A percentile compares a stretch with the other conserved stretches of the same genome.
Conservation (phyloP, 2,888 invertebrate species). For the Hypselothyrea guttata region DNA sequence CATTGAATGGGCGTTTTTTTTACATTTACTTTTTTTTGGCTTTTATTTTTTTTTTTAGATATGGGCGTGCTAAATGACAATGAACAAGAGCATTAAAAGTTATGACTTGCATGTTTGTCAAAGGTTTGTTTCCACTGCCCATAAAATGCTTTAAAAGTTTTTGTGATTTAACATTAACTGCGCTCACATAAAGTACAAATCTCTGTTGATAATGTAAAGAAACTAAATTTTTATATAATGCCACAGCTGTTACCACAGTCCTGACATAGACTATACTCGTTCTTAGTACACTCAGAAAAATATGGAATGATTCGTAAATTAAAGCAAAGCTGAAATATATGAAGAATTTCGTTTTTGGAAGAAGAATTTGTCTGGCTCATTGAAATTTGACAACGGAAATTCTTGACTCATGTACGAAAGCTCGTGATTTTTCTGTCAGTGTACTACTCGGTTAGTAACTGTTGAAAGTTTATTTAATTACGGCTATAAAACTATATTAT, state of each 20-base stretch:
- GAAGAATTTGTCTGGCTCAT: too few species aligned
- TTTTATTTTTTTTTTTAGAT: neutral
- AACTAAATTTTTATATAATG: neutral
- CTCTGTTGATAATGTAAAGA: slow-evolving; percentile 37
- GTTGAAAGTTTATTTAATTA: too few species aligned
- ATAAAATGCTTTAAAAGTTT: slow-evolving; percentile 49
- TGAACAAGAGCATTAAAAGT: slow-evolving; percentile 61
- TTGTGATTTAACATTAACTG: slow-evolving; percentile 50
- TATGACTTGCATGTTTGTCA: slow-evolving; percentile 69
- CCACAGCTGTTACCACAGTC: neutral
- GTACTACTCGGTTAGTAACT: too few species aligned
- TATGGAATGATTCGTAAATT: too few species aligned
- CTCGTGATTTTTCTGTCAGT: too few species aligned
- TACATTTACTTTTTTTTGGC: neutral
- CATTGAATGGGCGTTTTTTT: slow-evolving; percentile 12
- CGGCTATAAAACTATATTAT: too few species aligned
- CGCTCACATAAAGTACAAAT: slow-evolving; percentile 44
- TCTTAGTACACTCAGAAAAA: too few species aligned
- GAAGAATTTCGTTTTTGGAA: too few species aligned
- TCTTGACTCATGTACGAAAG: too few species aligned
- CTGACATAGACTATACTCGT: too few species aligned
- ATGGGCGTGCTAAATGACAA: slow-evolving; percentile 54
- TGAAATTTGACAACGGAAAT: too few species aligned
- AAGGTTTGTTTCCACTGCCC: slow-evolving; percentile 53
- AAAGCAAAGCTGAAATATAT: too few species aligned